Percentiles rank a stretch among this genome's conserved stretches.
Evolutionary conservation across 1,140 invertebrate genomes (phyloP).

Genomic region (Ephestia elutella): DNA sequence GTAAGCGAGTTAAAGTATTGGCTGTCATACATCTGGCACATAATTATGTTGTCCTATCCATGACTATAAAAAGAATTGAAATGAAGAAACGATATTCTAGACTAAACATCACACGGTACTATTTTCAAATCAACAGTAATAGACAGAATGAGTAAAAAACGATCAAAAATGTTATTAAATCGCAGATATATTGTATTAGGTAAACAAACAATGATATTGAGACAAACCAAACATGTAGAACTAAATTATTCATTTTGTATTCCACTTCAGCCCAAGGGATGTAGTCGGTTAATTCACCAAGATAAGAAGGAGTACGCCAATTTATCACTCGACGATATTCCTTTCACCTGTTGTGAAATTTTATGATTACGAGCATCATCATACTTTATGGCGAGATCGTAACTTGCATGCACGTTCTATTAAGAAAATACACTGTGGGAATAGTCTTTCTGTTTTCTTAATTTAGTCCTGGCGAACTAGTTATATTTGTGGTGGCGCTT

Average conservation of each 20-base stretch:
- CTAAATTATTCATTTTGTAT: not conserved
- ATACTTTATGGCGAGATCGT: not conserved
- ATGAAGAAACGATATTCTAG: too few relatives aligned
- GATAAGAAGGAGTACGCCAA: constrained; percentile 23
- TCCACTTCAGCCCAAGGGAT: not conserved
- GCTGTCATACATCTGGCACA: too few relatives aligned
- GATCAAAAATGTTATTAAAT: not conserved
- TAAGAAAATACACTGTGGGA: constrained; percentile 1
- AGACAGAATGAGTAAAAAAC: too few relatives aligned
- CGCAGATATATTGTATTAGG: not conserved
- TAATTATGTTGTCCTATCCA: too few relatives aligned
- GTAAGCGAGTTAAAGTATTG: too few relatives aligned
- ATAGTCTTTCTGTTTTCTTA: not conserved
- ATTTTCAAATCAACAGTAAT: too few relatives aligned
- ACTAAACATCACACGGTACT: too few relatives aligned
- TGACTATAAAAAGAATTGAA: too few relatives aligned
- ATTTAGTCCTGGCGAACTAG: not conserved
- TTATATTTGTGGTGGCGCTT: not conserved
- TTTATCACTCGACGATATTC: constrained; percentile 23
- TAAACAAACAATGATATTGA: too few relatives aligned
- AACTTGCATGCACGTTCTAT: not conserved
- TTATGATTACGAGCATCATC: constrained; percentile 22
- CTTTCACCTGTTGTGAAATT: constrained; percentile 39
- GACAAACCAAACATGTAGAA: not conserved
- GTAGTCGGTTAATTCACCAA: not conserved